Evolutionary conservation across 1,140 invertebrate species (phyloP).

Genomic region (Drosophila jambulina): DNA sequence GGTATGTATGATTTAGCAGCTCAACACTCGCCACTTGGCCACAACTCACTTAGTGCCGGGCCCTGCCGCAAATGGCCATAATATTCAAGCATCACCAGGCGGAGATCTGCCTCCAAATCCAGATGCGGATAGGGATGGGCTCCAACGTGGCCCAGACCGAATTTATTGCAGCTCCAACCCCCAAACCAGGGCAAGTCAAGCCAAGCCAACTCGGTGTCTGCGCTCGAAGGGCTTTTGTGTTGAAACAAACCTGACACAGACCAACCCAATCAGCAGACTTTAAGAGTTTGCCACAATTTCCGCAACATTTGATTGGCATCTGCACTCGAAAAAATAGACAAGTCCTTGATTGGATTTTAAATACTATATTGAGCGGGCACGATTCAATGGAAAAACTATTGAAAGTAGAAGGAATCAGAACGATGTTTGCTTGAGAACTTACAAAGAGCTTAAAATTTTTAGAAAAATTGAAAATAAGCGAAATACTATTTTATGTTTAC

Average conservation of each 20-base stretch:
- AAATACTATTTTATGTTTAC: neutral
- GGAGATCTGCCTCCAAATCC: constrained; percentile 14
- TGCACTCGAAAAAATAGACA: constrained; percentile 12
- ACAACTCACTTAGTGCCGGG: constrained; percentile 74
- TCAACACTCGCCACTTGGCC: constrained; percentile 69
- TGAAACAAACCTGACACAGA: constrained; percentile 59
- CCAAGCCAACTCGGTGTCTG: constrained; percentile 11
- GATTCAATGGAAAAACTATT: neutral
- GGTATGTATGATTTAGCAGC: constrained; percentile 66
- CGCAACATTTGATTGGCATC: constrained; percentile 69
- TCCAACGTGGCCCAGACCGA: constrained; percentile 21
- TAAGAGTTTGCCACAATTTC: constrained; percentile 77
- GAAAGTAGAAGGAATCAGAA: neutral
- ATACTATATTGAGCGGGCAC: neutral
- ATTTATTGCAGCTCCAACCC: constrained; percentile 61
- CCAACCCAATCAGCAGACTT: constrained; percentile 72
- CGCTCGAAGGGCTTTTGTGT: constrained; percentile 50
- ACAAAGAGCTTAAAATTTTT: neutral
- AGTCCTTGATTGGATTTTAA: neutral
- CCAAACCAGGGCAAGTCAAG: neutral
- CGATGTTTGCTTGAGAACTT: neutral
- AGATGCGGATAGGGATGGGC: neutral
- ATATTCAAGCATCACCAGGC: constrained; percentile 45
- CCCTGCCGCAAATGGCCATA: constrained; percentile 73
- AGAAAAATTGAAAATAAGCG: neutral